Evolutionary conservation across 2,888 invertebrate genomes (phyloP).

Genomic region (Polyommatus icarus): DNA sequence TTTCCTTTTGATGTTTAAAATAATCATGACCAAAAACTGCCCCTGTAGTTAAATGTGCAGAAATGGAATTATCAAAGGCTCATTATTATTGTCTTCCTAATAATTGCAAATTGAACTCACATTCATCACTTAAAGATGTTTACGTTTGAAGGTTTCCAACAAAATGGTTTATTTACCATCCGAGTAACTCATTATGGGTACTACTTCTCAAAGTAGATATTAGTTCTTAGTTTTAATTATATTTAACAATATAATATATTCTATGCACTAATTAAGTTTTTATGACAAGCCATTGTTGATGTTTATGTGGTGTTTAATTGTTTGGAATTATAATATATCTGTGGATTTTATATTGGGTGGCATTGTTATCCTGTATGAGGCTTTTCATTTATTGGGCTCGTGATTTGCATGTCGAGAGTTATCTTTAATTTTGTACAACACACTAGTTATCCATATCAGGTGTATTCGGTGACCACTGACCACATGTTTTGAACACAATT

Average conservation of each 20-base stretch:
- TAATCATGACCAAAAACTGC: conserved; percentile 43
- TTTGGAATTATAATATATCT: conserved; percentile 41
- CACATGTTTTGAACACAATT: neutral
- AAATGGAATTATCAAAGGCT: conserved; percentile 27
- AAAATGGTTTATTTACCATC: neutral
- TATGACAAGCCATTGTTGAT: conserved; percentile 59
- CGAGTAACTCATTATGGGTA: conserved; percentile 57
- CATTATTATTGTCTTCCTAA: neutral
- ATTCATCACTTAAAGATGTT: conserved; percentile 33
- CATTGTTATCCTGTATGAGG: conserved; percentile 48
- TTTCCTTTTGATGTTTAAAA: conserved; percentile 37
- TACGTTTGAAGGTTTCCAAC: conserved; percentile 32
- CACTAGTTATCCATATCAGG: neutral
- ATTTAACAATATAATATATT: conserved; percentile 56
- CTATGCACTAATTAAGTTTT: conserved; percentile 63
- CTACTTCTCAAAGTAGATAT: conserved; percentile 44
- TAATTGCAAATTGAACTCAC: neutral
- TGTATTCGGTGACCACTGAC: neutral
- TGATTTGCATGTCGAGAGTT: neutral
- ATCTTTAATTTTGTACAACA: neutral
- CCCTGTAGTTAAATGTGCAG: conserved; percentile 36
- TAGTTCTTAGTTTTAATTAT: conserved; percentile 61
- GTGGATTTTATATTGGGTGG: conserved; percentile 44
- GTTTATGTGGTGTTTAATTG: conserved; percentile 45
- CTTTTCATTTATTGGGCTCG: conserved; percentile 46